A percentile compares a stretch with the other conserved stretches of the same genome.
These are phyloP conservation scores for Eutrigla gurnardus DNA, from an alignment of 2,797 vertebrate genomes.

Conservation along the genomic window DNA sequence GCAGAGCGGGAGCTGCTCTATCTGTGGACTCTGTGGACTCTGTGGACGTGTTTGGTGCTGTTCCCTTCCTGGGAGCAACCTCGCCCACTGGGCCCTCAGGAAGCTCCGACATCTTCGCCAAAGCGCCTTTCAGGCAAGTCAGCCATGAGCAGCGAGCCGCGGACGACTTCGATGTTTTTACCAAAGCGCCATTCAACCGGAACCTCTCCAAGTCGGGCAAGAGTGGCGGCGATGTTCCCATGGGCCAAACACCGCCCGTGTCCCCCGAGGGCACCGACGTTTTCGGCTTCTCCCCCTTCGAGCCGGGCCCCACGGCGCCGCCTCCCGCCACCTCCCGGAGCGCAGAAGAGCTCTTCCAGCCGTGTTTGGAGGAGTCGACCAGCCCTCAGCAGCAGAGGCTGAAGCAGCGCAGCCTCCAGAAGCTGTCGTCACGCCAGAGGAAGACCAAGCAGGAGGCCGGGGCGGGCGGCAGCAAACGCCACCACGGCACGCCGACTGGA, in stretches of 20 bases:
- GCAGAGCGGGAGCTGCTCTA: conserved; percentile 4
- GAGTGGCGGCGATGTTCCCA: conserved; percentile 36
- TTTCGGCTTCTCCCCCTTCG: conserved; percentile 94
- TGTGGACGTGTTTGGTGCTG: conserved; percentile 91
- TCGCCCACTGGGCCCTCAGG: conserved; percentile 48
- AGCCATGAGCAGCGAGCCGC: conserved; percentile 63
- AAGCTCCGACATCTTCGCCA: conserved; percentile 74
- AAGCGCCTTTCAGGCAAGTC: conserved; percentile 83
- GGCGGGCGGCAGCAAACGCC: conserved; percentile 87
- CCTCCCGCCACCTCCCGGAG: conserved; percentile 74
- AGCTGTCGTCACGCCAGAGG: conserved; percentile 90
- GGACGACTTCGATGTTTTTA: conserved; percentile 95
- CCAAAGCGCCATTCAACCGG: conserved; percentile 93
- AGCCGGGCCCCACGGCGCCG: conserved; percentile 75
- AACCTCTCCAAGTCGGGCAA: conserved; percentile 84
- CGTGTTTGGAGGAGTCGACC: conserved; percentile 86
- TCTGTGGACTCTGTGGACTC: conserved; percentile 83
- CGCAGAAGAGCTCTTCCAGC: conserved; percentile 89
- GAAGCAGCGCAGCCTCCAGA: conserved; percentile 93
- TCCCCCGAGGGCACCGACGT: conserved; percentile 86
- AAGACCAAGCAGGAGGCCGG: conserved; percentile 90
- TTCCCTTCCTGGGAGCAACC: conserved; percentile 86
- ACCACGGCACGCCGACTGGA: conserved; percentile 91
- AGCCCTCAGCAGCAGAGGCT: conserved; percentile 89
- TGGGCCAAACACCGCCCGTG: conserved; percentile 78